Evolutionary conservation across 2,113 vertebrate species (phyloP).

Genomic region (Tetrao urogallus): DNA sequence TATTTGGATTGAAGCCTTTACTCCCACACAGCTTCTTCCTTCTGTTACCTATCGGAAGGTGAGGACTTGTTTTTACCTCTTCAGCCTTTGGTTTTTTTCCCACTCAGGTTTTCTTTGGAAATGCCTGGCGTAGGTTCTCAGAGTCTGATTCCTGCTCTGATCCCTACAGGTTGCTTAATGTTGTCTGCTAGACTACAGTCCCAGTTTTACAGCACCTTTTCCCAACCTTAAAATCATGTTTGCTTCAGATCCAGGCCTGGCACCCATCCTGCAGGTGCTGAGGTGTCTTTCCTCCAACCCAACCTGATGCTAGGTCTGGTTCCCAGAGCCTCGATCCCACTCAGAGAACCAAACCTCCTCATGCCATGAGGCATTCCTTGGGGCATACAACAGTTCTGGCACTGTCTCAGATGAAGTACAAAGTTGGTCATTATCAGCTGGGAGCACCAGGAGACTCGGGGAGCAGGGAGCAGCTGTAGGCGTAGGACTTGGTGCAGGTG

Average conservation of each 20-base stretch:
- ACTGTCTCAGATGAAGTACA: neutral
- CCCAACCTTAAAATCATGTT: neutral
- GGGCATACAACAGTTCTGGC: neutral
- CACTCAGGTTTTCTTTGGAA: neutral
- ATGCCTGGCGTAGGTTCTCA: neutral
- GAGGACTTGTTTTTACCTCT: neutral
- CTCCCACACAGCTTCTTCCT: neutral
- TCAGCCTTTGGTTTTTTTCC: neutral
- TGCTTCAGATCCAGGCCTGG: neutral
- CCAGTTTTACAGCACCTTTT: neutral
- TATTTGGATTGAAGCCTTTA: neutral
- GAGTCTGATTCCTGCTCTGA: neutral
- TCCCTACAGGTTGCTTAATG: neutral
- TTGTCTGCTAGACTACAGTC: neutral
- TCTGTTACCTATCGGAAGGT: constrained; percentile 7
- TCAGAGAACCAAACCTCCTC: neutral
- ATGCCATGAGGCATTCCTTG: neutral
- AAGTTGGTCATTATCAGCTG: neutral
- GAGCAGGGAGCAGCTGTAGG: neutral
- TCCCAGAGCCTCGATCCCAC: neutral
- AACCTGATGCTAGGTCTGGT: neutral
- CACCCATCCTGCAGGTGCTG: neutral
- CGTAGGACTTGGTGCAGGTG: neutral
- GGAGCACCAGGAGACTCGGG: neutral
- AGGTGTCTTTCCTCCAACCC: neutral